A percentile compares a stretch with the other conserved stretches of the same genome.
phyloP scores from a whole-genome alignment of 2,888 invertebrate genomes.

The Julus scanicus region DNA sequence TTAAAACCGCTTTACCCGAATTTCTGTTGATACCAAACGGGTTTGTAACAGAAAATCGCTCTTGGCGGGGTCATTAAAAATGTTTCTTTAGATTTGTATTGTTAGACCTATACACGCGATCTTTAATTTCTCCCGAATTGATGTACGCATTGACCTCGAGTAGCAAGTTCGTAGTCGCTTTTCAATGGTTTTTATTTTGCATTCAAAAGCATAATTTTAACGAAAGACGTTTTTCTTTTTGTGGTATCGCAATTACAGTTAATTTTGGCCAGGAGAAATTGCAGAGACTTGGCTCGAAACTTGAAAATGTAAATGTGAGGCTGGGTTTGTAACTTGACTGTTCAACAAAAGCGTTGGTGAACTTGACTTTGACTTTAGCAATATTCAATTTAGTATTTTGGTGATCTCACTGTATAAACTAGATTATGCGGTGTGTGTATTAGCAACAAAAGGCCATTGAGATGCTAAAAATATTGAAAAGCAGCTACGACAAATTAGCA shows the following conservation, averaged over 20 bases:
- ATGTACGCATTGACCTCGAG: constrained; percentile 38
- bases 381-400: no score
- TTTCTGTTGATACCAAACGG: background rate
- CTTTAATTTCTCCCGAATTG: constrained; percentile 10
- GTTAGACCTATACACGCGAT: background rate
- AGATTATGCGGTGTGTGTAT: no score
- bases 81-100: constrained; percentile 13
- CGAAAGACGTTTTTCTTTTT: background rate
- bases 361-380: no score
- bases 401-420: no score
- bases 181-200: background rate
- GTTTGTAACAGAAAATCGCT: constrained; percentile 17
- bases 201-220: background rate
- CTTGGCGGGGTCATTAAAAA: constrained; percentile 43
- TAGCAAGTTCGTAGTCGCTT: background rate
- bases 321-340: no score
- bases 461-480: no score
- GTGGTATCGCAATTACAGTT: constrained; percentile 10
- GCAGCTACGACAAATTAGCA: no score
- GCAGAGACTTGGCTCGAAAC: background rate
- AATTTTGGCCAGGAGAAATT: background rate
- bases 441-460: no score
- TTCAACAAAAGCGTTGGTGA: no score
- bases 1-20: background rate
- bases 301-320: background rate